Percentiles rank a stretch among this genome's conserved stretches.
Conservation (phyloP, 2,113 vertebrate genomes). For the Perca flavescens region DNA sequence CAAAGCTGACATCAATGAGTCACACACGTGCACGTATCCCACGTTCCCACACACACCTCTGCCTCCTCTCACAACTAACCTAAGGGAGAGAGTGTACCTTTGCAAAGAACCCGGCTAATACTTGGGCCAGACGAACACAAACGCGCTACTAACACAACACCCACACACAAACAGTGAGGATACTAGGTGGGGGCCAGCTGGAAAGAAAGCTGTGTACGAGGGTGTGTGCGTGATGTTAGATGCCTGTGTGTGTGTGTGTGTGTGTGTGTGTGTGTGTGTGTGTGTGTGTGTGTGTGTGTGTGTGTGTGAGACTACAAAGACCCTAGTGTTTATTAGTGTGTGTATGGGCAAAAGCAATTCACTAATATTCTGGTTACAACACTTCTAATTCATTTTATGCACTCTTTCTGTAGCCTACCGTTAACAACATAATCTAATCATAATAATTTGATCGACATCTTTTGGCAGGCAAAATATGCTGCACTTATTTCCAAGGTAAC, state of each 20-base stretch:
- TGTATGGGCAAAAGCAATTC: slow-evolving; percentile 9
- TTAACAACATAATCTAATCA: slow-evolving; percentile 7
- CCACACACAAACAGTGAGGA: slow-evolving; percentile 54
- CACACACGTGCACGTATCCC: slow-evolving; percentile 30
- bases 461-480: slow-evolving; percentile 19
- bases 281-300: slow-evolving; percentile 5
- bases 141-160: slow-evolving; percentile 61
- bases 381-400: slow-evolving; percentile 37
- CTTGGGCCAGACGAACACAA: slow-evolving; percentile 68
- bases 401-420: slow-evolving; percentile 33
- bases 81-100: slow-evolving; percentile 52
- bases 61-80: slow-evolving; percentile 49
- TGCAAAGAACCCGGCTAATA: slow-evolving; percentile 57
- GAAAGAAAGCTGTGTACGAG: background rate
- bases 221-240: slow-evolving; percentile 17
- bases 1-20: slow-evolving; percentile 58
- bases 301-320: slow-evolving; percentile 24
- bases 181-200: slow-evolving; percentile 49
- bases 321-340: slow-evolving; percentile 25
- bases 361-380: slow-evolving; percentile 32
- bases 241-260: slow-evolving; percentile 13
- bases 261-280: background rate
- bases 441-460: slow-evolving; percentile 53
- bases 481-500: slow-evolving; percentile 67
- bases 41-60: slow-evolving; percentile 45